Base-by-base conservation (phyloP, 1,140 invertebrate species). In the fruit fly (Drosophila melanogaster) region DNA sequence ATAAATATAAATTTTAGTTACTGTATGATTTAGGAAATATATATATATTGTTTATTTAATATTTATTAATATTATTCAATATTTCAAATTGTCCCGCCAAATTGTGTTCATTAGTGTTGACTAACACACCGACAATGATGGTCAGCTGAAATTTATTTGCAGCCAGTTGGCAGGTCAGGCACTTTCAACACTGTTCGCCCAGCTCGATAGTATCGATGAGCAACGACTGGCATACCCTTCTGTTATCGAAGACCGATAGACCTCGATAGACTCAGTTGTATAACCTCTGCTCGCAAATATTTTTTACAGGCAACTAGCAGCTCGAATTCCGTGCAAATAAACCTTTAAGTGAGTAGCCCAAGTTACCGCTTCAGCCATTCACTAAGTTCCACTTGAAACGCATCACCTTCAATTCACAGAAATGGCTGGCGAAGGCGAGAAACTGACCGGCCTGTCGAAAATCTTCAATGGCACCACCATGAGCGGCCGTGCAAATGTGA, bases 401-500 rank as follows among this genome's bases (percentile, higher is more conserved):
- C 41, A 5, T 4, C 8, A 1, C 15, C 0, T 22, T 4, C 4
- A 1, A 49, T 37, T 8, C 12, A 2, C 44, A 79, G 93, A 17
- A 79, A 96, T 96, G 94, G 95, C 95, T 76, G 95, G 95, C 80
- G 95, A 95, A 84, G 92, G 93, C 85, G 94, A 90, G 87, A 94
- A 94, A 92, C 93, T 94, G 73, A 94, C 93, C 81, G 95, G 93
- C 69, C 80, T 94, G 90, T 93, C 92, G 78, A 94, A 93, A 93
- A 94, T 93, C 93, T 96, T 94, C 90, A 95, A 95, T 93, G 94
- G 93, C 75, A 72, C 92, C 41, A 95, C 94, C 37, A 93, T 95
- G 91, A 91, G 90, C 91, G 94, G 95, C 83, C 92, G 95, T 93
- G 94, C 95, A 77, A 94, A 95, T 92, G 94, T 96, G 94, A 94